phyloP scores from a whole-genome alignment of 2,888 invertebrate species.

The Darwinula stevensoni region DNA sequence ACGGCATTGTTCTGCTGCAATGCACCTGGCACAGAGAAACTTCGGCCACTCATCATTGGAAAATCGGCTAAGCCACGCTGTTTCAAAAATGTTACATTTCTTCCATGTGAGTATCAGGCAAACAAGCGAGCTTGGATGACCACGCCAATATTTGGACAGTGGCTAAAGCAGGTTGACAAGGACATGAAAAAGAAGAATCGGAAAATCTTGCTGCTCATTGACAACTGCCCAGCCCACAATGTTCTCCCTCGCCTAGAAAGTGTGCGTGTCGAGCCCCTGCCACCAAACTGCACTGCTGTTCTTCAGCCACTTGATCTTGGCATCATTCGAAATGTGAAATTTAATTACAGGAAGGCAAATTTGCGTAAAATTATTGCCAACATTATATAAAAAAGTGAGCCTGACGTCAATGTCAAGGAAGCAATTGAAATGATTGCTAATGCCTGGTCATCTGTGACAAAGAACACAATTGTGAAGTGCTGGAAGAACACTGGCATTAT shows the following conservation, averaged over 20 bases:
- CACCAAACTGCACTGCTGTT: slow-evolving; percentile 12
- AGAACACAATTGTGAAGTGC: slow-evolving; percentile 1
- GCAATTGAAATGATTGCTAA: not conserved
- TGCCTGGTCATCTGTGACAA: not conserved
- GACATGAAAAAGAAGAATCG: slow-evolving; percentile 11
- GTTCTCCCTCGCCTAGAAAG: slow-evolving; percentile 10
- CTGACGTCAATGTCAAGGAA: not conserved
- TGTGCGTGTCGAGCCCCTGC: slow-evolving; percentile 13
- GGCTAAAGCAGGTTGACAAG: slow-evolving; percentile 11
- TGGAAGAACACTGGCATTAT: not conserved
- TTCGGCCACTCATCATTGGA: slow-evolving; percentile 13
- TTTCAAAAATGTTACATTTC: slow-evolving; percentile 13
- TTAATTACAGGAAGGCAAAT: slow-evolving; percentile 9
- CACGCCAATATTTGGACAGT: slow-evolving; percentile 11
- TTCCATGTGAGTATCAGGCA: slow-evolving; percentile 9
- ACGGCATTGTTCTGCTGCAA: slow-evolving; percentile 14
- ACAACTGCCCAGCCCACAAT: slow-evolving; percentile 12
- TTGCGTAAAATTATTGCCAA: not conserved
- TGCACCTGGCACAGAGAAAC: slow-evolving; percentile 14
- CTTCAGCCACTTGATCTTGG: slow-evolving; percentile 11
- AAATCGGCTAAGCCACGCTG: slow-evolving; percentile 13
- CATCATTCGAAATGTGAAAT: slow-evolving; percentile 10
- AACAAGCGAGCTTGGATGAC: slow-evolving; percentile 15
- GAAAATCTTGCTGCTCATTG: slow-evolving; percentile 13
- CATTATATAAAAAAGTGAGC: not conserved